Evolutionary conservation across 2,797 vertebrate species (phyloP), one percentile per base, ranked within the genome.

Genomic region (Molossus alvarezi): DNA sequence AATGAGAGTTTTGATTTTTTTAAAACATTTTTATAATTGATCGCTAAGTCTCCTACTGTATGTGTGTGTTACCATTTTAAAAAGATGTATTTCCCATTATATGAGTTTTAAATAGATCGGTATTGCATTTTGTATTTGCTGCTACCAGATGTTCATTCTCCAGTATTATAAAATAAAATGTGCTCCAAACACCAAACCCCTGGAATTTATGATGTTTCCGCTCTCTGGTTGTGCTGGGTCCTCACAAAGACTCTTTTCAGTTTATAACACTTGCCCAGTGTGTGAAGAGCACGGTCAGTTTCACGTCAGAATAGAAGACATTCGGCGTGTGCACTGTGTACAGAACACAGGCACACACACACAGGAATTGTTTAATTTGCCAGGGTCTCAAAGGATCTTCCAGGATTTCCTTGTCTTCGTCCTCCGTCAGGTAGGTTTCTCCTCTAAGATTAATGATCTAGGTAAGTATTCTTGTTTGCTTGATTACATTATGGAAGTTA

Each of bases 101-200:
- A 21, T 37, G 25, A 65, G 27, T 97, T 97, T 96, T 94, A 75
- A 86, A 67, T 88, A 83, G 60, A 72, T 76, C n/a, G 5, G 13
- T 80, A 51, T 76, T 94, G 58, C 55, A 67, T 95, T 97, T 92
- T 93, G 14, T 92, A 55, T 94, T 81, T 62, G 65, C 75, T 80
- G 48, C 53, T 86, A 37, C 53, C 77, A 76, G n/a, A 83, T 95
- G 92, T 88, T 81, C 79, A 73, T 82, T 95, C 57, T 94, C 55
- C 83, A 57, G 14, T 81, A 77, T 58, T 67, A 13, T 82, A 91
- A 94, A 97, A 95, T 97, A 95, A 97, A 97, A 92, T 83, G 3
- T 90, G 53, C 77, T 90, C 45, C 65, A 45, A 25, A 57, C 57
- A 80, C 60, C 41, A 64, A 77, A n/a, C 27, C 41, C 41, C 64